A percentile compares a stretch with the other conserved stretches of the same genome.
phyloP scores from a whole-genome alignment of 2,113 vertebrate species.

The Campylomormyrus numenius region DNA sequence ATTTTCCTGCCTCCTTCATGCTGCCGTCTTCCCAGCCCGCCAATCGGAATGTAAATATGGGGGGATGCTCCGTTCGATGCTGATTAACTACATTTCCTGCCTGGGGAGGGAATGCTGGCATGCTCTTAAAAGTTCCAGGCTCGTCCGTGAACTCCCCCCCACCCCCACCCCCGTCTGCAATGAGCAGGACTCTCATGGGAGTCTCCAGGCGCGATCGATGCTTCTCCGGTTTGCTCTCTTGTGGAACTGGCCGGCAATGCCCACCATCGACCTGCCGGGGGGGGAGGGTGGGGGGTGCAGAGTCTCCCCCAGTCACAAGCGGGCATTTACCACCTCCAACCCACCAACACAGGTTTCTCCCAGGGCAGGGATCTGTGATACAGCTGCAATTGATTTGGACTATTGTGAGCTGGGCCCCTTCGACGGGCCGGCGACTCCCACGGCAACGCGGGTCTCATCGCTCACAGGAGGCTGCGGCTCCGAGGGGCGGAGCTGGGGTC shows the following conservation, averaged over 20 bases:
- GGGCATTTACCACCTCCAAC: background rate
- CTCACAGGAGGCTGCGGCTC: background rate
- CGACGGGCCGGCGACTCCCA: background rate
- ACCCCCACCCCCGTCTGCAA: too few relatives aligned
- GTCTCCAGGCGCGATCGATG: slow-evolving; percentile 44
- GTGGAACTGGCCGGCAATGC: slow-evolving; percentile 39
- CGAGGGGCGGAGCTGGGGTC: background rate
- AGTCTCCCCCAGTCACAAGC: background rate
- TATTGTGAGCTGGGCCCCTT: background rate
- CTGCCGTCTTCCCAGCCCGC: background rate
- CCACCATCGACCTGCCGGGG: slow-evolving; percentile 40
- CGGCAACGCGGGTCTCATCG: too few relatives aligned
- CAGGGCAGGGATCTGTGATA: background rate
- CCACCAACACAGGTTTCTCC: background rate
- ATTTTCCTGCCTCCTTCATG: background rate
- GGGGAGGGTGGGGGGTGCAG: background rate
- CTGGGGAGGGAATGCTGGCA: background rate
- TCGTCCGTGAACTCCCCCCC: background rate
- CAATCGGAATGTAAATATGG: background rate
- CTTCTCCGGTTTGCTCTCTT: slow-evolving; percentile 44
- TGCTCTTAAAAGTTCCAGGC: background rate
- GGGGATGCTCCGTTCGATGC: background rate
- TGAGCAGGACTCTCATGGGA: background rate
- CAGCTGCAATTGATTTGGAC: background rate
- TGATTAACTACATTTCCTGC: background rate